These are phyloP conservation scores for Cistogaster globosa DNA, from an alignment of 2,888 invertebrate genomes.

Conservation along the genomic window DNA sequence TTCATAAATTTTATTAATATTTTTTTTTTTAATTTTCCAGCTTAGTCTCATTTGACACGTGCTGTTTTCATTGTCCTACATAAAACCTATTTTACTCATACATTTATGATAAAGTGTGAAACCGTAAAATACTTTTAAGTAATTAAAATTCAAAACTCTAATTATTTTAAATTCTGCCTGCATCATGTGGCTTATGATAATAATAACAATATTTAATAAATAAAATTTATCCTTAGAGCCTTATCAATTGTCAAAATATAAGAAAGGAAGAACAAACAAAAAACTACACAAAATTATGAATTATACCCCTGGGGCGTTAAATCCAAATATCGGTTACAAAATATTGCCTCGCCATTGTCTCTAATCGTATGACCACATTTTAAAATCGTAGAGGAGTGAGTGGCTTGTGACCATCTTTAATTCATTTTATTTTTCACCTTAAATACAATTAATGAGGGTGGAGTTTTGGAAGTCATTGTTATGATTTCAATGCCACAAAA, in stretches of 20 bases:
- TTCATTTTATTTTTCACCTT: slow-evolving; percentile 25
- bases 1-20: background rate
- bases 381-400: slow-evolving; percentile 42
- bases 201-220: slow-evolving; percentile 39
- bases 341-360: slow-evolving; percentile 30
- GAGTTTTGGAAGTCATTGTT: slow-evolving; percentile 54
- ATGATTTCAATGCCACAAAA: slow-evolving; percentile 33
- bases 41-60: slow-evolving; percentile 27
- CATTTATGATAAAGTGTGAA: slow-evolving; percentile 66
- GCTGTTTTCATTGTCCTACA: background rate
- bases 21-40: background rate
- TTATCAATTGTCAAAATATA: slow-evolving; percentile 76
- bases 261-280: slow-evolving; percentile 36
- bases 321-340: slow-evolving; percentile 74
- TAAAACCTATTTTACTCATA: background rate
- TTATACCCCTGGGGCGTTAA: slow-evolving; percentile 79
- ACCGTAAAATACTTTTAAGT: slow-evolving; percentile 73
- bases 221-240: slow-evolving; percentile 72
- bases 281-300: slow-evolving; percentile 76
- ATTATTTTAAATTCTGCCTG: slow-evolving; percentile 44
- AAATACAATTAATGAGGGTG: slow-evolving; percentile 17
- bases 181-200: slow-evolving; percentile 34
- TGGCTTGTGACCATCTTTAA: slow-evolving; percentile 66
- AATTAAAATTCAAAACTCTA: slow-evolving; percentile 70
- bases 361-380: slow-evolving; percentile 68